Evolutionary conservation across 2,797 vertebrate genomes (phyloP).

Genomic region (Melopsittacus undulatus): DNA sequence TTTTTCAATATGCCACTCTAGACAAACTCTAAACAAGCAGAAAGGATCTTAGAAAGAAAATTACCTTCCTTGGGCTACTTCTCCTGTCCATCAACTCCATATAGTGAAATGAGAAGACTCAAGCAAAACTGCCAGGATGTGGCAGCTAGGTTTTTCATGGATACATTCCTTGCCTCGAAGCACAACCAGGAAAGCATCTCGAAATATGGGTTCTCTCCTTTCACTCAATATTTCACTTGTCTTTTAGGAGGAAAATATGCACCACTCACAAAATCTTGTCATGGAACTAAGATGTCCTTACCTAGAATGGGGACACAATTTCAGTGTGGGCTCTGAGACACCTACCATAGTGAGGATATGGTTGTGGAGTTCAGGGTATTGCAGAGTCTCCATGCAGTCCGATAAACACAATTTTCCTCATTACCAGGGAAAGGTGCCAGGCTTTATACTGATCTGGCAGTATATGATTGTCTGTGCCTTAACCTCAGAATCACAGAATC

Average conservation of each 20-base stretch:
- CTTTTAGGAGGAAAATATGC: not conserved
- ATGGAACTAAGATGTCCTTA: not conserved
- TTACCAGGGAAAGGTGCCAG: not conserved
- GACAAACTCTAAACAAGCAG: not conserved
- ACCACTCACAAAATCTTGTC: not conserved
- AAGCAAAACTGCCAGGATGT: not conserved
- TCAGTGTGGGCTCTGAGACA: not conserved
- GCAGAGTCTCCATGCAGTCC: not conserved
- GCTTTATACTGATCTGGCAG: not conserved
- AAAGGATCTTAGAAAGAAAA: not conserved
- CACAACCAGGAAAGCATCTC: not conserved
- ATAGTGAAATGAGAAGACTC: not conserved
- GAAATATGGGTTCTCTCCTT: not conserved
- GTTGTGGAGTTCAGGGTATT: not conserved
- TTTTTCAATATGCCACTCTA: not conserved
- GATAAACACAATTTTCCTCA: not conserved
- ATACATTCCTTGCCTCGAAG: not conserved
- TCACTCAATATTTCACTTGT: not conserved
- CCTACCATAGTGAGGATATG: accelerated
- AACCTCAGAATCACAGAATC: too few relatives aligned
- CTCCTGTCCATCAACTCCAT: not conserved
- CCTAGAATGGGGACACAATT: not conserved
- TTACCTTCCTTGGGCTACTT: not conserved
- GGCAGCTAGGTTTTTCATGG: not conserved
- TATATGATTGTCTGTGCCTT: not conserved